Conservation (phyloP, 64 coral and sea anemone genomes). For the Montipora foliosa region DNA sequence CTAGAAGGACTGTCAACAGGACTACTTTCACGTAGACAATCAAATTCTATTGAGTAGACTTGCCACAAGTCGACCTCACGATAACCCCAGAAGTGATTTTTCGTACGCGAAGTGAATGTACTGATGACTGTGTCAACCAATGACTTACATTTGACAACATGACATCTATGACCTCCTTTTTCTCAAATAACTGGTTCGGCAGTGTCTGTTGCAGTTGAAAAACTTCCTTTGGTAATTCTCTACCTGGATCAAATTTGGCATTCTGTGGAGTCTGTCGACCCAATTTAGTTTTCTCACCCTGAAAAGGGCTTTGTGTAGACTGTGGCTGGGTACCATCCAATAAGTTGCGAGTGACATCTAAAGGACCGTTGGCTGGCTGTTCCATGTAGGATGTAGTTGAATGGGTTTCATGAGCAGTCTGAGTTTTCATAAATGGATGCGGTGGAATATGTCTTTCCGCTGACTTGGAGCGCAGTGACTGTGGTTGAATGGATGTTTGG, state of each 20-base stretch:
- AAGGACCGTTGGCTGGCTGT: not conserved
- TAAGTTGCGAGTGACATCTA: not conserved
- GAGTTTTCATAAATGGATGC: not conserved
- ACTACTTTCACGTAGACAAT: too few relatives aligned
- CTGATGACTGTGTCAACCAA: too few relatives aligned
- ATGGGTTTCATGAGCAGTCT: not conserved
- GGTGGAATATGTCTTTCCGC: not conserved
- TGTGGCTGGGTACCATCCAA: not conserved
- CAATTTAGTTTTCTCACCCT: not conserved
- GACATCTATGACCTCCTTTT: constrained; percentile 9
- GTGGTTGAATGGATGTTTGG: not conserved
- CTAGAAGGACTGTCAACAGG: too few relatives aligned
- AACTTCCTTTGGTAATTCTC: not conserved
- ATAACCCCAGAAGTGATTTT: too few relatives aligned
- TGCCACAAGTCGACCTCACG: too few relatives aligned
- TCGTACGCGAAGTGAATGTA: too few relatives aligned
- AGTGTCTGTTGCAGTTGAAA: not conserved
- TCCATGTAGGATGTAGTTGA: not conserved
- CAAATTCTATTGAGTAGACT: too few relatives aligned
- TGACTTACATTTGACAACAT: not conserved
- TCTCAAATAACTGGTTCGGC: constrained; percentile 27
- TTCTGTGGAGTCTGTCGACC: not conserved
- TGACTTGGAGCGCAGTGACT: not conserved
- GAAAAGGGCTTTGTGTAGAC: not conserved
- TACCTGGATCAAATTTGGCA: not conserved